Evolutionary conservation across 2,888 invertebrate genomes (phyloP).

Genomic region (Ormyrus pomaceus): DNA sequence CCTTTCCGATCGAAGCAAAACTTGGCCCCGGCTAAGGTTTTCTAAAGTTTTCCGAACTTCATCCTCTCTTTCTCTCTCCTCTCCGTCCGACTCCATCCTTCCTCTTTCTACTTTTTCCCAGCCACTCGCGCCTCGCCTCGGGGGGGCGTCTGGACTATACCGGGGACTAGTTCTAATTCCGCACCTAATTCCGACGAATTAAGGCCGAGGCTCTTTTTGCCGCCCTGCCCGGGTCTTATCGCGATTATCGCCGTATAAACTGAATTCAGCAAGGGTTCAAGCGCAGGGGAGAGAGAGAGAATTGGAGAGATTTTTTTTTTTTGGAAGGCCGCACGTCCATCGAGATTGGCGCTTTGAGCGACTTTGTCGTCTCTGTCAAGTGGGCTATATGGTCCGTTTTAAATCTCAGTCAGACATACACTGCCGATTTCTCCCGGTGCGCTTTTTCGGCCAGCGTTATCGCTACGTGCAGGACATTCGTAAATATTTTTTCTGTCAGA

Average conservation of each 20-base stretch:
- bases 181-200: conserved; percentile 66
- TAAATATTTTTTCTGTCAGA: background rate
- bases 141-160: background rate
- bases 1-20: conserved; percentile 48
- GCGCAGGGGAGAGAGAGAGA: background rate
- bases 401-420: too few species aligned
- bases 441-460: background rate
- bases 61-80: background rate
- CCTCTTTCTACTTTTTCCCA: conserved; percentile 17
- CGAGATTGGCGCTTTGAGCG: too few species aligned
- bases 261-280: conserved; percentile 42
- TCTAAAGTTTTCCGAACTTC: conserved; percentile 33
- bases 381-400: too few species aligned
- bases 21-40: conserved; percentile 48
- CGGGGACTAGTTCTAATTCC: conserved; percentile 59
- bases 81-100: background rate
- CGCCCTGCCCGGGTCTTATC: too few species aligned
- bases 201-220: conserved; percentile 16
- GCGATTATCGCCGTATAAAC: conserved; percentile 8
- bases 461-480: background rate
- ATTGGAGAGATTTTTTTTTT: conserved; percentile 5
- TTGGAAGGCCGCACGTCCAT: background rate
- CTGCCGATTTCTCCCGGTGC: background rate
- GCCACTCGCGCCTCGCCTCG: background rate
- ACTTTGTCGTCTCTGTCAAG: too few species aligned